Evolutionary conservation across 2,888 invertebrate species (phyloP).

Genomic region (Ephialtes manifestator): DNA sequence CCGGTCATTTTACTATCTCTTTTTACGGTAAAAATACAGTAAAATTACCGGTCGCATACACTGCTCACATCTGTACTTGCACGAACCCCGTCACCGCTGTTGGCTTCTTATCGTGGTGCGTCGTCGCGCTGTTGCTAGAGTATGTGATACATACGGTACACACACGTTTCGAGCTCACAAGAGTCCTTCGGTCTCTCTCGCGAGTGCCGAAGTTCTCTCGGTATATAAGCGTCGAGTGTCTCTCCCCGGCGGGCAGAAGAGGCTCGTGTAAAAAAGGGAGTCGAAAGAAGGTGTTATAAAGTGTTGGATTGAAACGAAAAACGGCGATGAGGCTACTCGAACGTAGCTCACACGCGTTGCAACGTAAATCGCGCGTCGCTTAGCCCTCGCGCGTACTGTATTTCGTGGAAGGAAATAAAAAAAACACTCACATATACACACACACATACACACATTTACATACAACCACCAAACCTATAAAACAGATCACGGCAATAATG

Average conservation of each 20-base stretch:
- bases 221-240: constrained; percentile 8
- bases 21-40: no score
- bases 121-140: constrained; percentile 7
- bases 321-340: constrained; percentile 68
- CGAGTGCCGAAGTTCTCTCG: constrained; percentile 13
- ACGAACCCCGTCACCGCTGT: constrained; percentile 40
- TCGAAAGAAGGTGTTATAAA: constrained; percentile 3
- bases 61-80: no score
- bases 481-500: constrained; percentile 78
- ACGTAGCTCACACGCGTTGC: constrained; percentile 61
- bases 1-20: no score
- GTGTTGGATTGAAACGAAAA: constrained; percentile 5
- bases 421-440: constrained; percentile 10
- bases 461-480: constrained; percentile 33
- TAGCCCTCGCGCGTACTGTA: constrained; percentile 57
- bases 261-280: constrained; percentile 15
- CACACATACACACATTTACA: constrained; percentile 16
- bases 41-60: no score
- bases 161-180: constrained; percentile 13
- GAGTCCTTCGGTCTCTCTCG: constrained; percentile 10
- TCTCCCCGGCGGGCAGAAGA: constrained; percentile 36
- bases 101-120: constrained; percentile 43
- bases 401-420: background rate
- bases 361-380: constrained; percentile 66
- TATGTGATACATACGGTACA: constrained; percentile 10